phyloP scores from a whole-genome alignment of 1,140 invertebrate species.

The Drosophila truncata region DNA sequence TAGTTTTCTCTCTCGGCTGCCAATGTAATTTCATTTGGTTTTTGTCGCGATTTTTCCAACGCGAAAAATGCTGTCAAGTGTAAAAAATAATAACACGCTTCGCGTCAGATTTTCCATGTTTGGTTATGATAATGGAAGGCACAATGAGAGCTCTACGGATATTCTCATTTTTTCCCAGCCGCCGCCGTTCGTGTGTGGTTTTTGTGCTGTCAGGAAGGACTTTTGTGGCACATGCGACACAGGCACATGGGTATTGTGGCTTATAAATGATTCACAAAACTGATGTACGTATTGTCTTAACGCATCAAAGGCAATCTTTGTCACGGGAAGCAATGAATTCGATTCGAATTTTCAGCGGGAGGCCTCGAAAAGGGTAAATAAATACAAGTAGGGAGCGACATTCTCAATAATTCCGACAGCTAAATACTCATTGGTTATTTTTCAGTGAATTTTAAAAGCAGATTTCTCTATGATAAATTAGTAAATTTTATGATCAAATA shows the following conservation, averaged over 20 bases:
- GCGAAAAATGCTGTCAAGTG: constrained; percentile 58
- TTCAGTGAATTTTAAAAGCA: not conserved
- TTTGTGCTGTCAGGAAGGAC: constrained; percentile 36
- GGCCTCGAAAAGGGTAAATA: constrained; percentile 27
- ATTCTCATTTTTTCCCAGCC: constrained; percentile 31
- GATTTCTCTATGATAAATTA: not conserved
- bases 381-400: not conserved
- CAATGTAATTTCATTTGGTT: constrained; percentile 48
- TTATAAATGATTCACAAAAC: constrained; percentile 67
- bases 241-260: constrained; percentile 37
- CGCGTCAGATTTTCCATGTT: constrained; percentile 75
- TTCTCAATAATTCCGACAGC: not conserved
- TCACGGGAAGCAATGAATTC: constrained; percentile 54
- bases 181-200: constrained; percentile 17
- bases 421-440: not conserved
- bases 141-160: constrained; percentile 51
- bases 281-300: constrained; percentile 63
- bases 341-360: constrained; percentile 11
- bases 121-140: constrained; percentile 72
- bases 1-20: constrained; percentile 27
- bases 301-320: constrained; percentile 62
- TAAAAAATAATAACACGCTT: constrained; percentile 72
- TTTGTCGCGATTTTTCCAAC: constrained; percentile 45
- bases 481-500: not conserved
- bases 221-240: constrained; percentile 16